These are phyloP conservation scores for Rosalia funebris DNA, from an alignment of 2,888 invertebrate species.

Conservation along the genomic window DNA sequence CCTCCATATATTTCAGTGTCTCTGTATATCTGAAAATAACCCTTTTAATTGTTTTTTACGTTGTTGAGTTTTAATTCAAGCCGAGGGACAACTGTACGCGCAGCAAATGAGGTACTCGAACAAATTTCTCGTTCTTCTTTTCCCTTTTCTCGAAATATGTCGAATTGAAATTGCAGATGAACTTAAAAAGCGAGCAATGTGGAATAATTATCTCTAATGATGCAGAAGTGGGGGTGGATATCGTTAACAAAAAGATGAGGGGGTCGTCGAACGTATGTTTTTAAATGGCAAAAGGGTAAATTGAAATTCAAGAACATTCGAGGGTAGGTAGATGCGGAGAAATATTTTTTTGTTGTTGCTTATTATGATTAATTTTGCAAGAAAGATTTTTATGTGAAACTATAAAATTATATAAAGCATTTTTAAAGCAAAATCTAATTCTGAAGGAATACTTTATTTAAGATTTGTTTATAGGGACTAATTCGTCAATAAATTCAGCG, in stretches of 20 bases:
- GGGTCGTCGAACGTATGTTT: not conserved
- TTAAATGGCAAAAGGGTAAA: not conserved
- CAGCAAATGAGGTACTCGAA: constrained; percentile 26
- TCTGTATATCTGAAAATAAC: no score
- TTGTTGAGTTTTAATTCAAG: no score
- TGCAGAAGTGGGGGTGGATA: not conserved
- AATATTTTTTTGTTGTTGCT: not conserved
- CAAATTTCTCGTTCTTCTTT: constrained; percentile 17
- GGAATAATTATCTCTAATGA: not conserved
- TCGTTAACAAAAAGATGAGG: not conserved
- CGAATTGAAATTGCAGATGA: constrained; percentile 13
- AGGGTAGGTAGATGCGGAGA: not conserved
- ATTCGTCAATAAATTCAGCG: no score
- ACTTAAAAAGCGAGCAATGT: constrained; percentile 15
- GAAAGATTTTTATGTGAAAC: not conserved
- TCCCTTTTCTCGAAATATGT: constrained; percentile 18
- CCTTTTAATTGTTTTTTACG: no score
- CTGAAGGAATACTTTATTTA: no score
- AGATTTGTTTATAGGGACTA: no score
- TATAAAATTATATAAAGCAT: no score
- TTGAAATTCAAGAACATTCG: not conserved
- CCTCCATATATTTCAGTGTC: no score
- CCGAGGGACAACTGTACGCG: no score
- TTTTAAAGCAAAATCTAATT: no score
- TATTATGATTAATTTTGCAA: not conserved